Percentiles rank a stretch among this genome's conserved stretches.
Evolutionary conservation across 2,113 vertebrate species (phyloP).

Genomic region (Rhinoptilus africanus): DNA sequence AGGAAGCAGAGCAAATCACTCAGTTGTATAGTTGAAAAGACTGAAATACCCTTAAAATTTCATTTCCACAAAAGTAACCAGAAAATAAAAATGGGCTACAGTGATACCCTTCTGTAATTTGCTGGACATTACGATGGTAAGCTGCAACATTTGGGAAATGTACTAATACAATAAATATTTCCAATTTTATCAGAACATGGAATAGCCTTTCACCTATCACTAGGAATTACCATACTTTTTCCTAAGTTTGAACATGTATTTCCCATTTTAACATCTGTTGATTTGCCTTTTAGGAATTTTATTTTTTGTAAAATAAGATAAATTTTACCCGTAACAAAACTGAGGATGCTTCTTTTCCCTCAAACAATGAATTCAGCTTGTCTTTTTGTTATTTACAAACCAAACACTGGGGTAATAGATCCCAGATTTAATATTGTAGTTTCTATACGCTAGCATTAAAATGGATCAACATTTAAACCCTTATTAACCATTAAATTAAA

Average conservation of each 20-base stretch:
- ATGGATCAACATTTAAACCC: not conserved
- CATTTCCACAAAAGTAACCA: not conserved
- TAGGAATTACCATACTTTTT: not conserved
- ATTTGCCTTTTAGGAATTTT: not conserved
- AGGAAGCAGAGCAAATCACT: constrained; percentile 52
- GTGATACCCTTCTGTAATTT: not conserved
- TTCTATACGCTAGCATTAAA: not conserved
- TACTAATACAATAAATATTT: not conserved
- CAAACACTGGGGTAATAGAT: not conserved
- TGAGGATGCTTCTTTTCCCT: not conserved
- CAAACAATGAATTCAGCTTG: not conserved
- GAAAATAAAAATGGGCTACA: not conserved
- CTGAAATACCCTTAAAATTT: constrained; percentile 6
- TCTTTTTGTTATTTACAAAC: not conserved
- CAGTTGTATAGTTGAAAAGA: not conserved
- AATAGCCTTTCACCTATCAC: not conserved
- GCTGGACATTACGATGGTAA: not conserved
- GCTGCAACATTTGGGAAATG: not conserved
- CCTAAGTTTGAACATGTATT: not conserved
- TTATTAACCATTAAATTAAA: not conserved
- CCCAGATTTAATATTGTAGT: not conserved
- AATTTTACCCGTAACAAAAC: not conserved
- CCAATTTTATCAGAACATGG: not conserved
- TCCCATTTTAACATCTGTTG: not conserved
- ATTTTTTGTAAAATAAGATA: not conserved